These are phyloP conservation scores for Threskiornis aethiopicus DNA, from an alignment of 2,797 vertebrate genomes.

Conservation along the genomic window DNA sequence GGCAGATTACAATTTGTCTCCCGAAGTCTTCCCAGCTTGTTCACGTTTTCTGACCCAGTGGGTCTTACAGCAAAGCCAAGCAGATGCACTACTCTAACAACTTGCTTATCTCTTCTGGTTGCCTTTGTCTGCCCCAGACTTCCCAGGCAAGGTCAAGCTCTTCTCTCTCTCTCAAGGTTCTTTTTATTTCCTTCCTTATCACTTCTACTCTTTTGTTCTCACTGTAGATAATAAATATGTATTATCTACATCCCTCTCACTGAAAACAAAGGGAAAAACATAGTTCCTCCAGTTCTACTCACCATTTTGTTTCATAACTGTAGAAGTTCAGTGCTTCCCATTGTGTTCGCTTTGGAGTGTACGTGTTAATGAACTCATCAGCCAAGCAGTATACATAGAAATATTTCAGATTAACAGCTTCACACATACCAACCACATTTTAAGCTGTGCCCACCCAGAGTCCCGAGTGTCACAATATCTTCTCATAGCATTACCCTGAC, in stretches of 20 bases:
- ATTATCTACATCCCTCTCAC: not conserved
- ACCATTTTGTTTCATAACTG: not conserved
- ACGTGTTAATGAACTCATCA: rapidly evolving
- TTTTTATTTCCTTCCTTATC: not conserved
- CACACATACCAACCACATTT: not conserved
- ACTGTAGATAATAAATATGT: not conserved
- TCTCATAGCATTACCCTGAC: not conserved
- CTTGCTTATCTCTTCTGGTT: not conserved
- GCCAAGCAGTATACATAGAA: not conserved
- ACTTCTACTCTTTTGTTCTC: not conserved
- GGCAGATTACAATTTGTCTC: not conserved
- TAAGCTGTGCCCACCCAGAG: not conserved
- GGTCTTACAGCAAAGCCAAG: not conserved
- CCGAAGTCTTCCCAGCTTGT: not conserved
- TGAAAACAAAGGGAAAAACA: not conserved
- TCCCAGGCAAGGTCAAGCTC: not conserved
- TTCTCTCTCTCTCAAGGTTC: not conserved
- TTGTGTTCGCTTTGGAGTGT: not conserved
- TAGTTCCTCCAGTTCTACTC: not conserved
- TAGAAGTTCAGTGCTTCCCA: not conserved
- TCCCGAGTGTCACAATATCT: not conserved
- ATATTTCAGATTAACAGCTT: not conserved
- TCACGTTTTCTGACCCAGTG: not conserved
- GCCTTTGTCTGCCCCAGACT: not conserved
- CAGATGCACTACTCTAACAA: not conserved